Conservation (phyloP, 2,797 vertebrate species). For the Tolypeutes matacus region DNA sequence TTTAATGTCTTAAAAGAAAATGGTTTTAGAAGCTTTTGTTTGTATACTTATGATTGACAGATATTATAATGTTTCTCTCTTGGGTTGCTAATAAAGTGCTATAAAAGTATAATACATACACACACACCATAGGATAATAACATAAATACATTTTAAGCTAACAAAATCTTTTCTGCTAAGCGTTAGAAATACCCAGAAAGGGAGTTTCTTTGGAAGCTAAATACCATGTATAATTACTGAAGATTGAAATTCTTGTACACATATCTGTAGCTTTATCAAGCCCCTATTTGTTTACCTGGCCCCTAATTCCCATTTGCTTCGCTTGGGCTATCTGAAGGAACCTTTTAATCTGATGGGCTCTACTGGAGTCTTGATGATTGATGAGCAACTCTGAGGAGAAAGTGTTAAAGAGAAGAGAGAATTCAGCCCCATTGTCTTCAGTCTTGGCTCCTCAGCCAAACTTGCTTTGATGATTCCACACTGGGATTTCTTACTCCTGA, state of each 20-base stretch:
- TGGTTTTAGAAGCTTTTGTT: constrained; percentile 57
- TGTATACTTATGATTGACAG: constrained; percentile 62
- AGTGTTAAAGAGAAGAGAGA: not conserved
- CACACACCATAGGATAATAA: not conserved
- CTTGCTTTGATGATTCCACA: not conserved
- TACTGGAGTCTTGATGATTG: not conserved
- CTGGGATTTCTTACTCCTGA: not conserved
- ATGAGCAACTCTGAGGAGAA: not conserved
- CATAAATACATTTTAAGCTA: constrained; percentile 39
- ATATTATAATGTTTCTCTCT: constrained; percentile 8
- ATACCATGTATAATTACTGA: constrained; percentile 31
- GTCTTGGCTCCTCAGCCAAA: not conserved
- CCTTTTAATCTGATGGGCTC: not conserved
- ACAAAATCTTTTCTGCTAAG: constrained; percentile 41
- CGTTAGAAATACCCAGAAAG: constrained; percentile 29
- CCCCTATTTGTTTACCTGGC: not conserved
- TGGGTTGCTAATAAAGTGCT: constrained; percentile 12
- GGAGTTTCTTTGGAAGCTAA: not conserved
- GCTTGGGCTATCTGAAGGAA: not conserved
- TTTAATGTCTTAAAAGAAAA: constrained; percentile 71
- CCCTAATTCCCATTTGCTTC: not conserved
- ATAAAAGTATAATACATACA: constrained; percentile 35
- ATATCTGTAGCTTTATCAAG: not conserved
- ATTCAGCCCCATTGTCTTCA: not conserved
- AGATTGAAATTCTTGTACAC: not conserved